phyloP scores from a whole-genome alignment of 2,888 invertebrate genomes.

The Gnatocerus cornutus region DNA sequence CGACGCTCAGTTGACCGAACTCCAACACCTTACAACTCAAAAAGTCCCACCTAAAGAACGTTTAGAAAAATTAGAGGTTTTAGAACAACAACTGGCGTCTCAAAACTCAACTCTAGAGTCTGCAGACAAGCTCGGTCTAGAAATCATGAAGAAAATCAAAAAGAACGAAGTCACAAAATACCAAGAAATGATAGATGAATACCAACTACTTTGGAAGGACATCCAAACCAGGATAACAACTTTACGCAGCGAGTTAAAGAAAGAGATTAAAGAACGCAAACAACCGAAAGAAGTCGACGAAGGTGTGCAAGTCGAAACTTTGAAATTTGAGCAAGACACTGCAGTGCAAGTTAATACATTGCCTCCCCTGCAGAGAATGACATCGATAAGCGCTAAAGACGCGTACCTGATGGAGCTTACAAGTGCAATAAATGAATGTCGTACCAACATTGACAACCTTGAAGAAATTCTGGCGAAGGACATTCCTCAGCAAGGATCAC shows the following conservation, averaged over 20 bases:
- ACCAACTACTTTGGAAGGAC: slow-evolving; percentile 78
- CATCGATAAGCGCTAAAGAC: slow-evolving; percentile 85
- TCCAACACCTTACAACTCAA: slow-evolving; percentile 76
- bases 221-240: slow-evolving; percentile 73
- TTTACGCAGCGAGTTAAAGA: slow-evolving; percentile 70
- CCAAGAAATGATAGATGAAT: slow-evolving; percentile 78
- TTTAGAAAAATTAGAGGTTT: slow-evolving; percentile 71
- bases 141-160: slow-evolving; percentile 75
- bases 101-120: slow-evolving; percentile 73
- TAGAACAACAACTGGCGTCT: slow-evolving; percentile 75
- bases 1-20: slow-evolving; percentile 81
- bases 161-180: slow-evolving; percentile 74
- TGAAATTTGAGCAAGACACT: slow-evolving; percentile 84
- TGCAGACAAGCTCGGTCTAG: slow-evolving; percentile 77
- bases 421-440: slow-evolving; percentile 83
- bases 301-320: slow-evolving; percentile 81
- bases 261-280: slow-evolving; percentile 61
- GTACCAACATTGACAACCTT: slow-evolving; percentile 78
- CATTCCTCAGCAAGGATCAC: slow-evolving; percentile 73
- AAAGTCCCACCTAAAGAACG: slow-evolving; percentile 69
- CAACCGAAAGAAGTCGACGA: slow-evolving; percentile 73
- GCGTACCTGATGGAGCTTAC: slow-evolving; percentile 86
- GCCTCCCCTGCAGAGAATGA: slow-evolving; percentile 75
- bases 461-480: slow-evolving; percentile 78
- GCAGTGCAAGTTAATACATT: slow-evolving; percentile 89